These are phyloP conservation scores for Podarcis lilfordi DNA, from an alignment of 2,797 vertebrate genomes.

Conservation along the genomic window DNA sequence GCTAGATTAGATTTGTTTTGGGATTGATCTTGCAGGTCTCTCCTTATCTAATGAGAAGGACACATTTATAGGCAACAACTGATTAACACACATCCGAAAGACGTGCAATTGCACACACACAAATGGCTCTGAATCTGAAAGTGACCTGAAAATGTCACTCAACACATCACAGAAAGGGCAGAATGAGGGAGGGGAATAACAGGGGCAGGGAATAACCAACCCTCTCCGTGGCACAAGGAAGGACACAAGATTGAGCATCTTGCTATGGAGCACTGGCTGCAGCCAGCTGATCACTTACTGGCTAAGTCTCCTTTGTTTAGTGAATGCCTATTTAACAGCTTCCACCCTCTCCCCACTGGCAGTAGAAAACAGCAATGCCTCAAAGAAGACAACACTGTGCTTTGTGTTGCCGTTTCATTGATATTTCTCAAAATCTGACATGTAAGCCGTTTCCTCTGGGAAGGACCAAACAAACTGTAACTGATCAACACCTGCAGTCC, in stretches of 20 bases:
- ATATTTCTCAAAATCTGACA: not conserved
- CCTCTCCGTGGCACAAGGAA: not conserved
- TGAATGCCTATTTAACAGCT: not conserved
- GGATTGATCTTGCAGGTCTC: too few relatives aligned
- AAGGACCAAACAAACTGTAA: constrained; percentile 4
- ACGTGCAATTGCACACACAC: too few relatives aligned
- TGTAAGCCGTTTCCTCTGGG: not conserved
- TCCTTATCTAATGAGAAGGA: too few relatives aligned
- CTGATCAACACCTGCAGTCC: not conserved
- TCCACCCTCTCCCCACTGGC: not conserved
- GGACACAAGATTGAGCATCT: not conserved
- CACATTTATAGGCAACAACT: too few relatives aligned
- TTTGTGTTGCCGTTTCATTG: not conserved
- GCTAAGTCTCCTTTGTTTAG: not conserved
- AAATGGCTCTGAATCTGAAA: too few relatives aligned
- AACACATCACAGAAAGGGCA: too few relatives aligned
- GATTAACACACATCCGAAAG: too few relatives aligned
- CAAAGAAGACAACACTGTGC: not conserved
- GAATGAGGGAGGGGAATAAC: too few relatives aligned
- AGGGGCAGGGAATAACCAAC: not conserved
- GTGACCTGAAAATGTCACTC: too few relatives aligned
- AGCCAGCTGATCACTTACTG: not conserved
- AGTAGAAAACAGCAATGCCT: not conserved
- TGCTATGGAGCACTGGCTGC: not conserved
- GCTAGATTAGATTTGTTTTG: too few relatives aligned